These are phyloP conservation scores for Petaurus breviceps DNA, from an alignment of 2,113 vertebrate genomes.

Conservation along the genomic window DNA sequence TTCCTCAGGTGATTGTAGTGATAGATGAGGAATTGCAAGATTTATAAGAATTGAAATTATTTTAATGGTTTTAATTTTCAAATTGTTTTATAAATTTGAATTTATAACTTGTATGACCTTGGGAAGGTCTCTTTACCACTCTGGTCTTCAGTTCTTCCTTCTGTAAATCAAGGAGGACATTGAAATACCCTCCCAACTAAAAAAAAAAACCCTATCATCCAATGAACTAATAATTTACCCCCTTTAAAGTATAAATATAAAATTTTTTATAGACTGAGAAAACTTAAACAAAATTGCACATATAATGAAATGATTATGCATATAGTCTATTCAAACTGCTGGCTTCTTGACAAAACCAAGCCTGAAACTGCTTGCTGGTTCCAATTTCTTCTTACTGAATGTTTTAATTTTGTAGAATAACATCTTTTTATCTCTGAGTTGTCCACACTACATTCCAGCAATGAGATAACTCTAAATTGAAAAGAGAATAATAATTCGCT, in stretches of 20 bases:
- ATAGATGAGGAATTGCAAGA: not conserved
- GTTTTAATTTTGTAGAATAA: not conserved
- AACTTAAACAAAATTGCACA: not conserved
- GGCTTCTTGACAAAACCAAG: not conserved
- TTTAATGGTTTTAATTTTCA: not conserved
- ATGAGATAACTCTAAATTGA: not conserved
- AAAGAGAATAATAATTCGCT: not conserved
- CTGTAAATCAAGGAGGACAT: too few species aligned
- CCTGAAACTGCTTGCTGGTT: not conserved
- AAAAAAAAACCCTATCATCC: too few species aligned
- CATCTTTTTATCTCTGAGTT: not conserved
- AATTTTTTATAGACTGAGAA: constrained; percentile 47
- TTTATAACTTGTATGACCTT: not conserved
- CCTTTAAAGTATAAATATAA: not conserved
- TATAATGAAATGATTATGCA: not conserved
- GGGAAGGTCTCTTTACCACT: not conserved
- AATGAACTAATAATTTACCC: constrained; percentile 15
- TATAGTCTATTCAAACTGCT: not conserved
- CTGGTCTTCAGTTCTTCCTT: not conserved
- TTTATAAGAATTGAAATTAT: not conserved
- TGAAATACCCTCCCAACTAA: too few species aligned
- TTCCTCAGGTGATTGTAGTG: not conserved
- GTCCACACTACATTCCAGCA: not conserved
- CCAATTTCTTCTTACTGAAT: not conserved
- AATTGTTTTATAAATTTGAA: constrained; percentile 17